Conservation (phyloP, 2,797 vertebrate genomes). For the Denticeps clupeoides region DNA sequence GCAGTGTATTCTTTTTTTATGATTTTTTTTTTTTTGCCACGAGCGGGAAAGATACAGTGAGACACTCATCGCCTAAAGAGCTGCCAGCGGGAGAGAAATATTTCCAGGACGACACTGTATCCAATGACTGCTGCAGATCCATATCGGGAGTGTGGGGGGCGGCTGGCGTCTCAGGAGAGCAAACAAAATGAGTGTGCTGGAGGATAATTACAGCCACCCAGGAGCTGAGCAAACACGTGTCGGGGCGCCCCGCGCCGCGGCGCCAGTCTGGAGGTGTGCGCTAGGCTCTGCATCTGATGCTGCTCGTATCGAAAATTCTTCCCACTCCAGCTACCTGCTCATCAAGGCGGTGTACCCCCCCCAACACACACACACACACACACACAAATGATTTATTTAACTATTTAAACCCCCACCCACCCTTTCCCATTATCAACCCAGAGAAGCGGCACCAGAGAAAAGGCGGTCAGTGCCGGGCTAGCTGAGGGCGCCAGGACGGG, state of each 20-base stretch:
- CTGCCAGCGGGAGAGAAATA: constrained; percentile 42
- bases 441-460: constrained; percentile 39
- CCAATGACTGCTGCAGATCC: constrained; percentile 54
- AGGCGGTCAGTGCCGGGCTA: constrained; percentile 20
- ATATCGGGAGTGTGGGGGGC: constrained; percentile 28
- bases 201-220: constrained; percentile 48
- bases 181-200: constrained; percentile 43
- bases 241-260: constrained; percentile 35
- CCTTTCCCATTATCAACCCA: neutral
- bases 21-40: neutral
- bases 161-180: constrained; percentile 31
- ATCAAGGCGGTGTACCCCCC: no score
- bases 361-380: no score
- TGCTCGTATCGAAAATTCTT: no score
- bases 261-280: constrained; percentile 17
- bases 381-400: no score
- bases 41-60: constrained; percentile 27
- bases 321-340: no score
- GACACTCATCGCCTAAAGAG: constrained; percentile 51
- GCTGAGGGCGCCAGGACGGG: constrained; percentile 12
- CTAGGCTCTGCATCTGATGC: neutral
- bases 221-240: constrained; percentile 32
- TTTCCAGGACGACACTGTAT: constrained; percentile 49
- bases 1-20: neutral
- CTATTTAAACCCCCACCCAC: no score